These are phyloP conservation scores for Sciurus carolinensis DNA, from an alignment of 2,797 vertebrate species.

Conservation along the genomic window DNA sequence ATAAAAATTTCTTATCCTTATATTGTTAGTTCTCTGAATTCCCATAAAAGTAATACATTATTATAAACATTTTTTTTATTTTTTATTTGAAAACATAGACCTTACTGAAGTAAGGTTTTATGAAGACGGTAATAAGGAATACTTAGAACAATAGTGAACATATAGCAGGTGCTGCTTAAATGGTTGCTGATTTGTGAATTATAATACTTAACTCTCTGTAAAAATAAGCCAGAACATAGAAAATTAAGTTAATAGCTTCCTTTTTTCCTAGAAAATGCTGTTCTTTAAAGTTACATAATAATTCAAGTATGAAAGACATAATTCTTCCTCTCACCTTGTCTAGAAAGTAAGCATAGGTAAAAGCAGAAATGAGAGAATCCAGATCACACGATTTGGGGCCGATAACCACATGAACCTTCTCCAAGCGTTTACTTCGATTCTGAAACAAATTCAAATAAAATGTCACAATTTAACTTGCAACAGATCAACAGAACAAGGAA, in stretches of 20 bases:
- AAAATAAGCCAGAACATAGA: slow-evolving; percentile 36
- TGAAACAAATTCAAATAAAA: slow-evolving; percentile 87
- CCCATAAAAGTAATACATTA: background rate
- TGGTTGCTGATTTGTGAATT: background rate
- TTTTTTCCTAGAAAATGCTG: slow-evolving; percentile 24
- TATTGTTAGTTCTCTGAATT: slow-evolving; percentile 62
- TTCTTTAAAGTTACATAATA: background rate
- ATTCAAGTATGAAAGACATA: background rate
- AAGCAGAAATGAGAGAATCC: slow-evolving; percentile 94
- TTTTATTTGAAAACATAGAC: slow-evolving; percentile 4
- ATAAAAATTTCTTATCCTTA: background rate
- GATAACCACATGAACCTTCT: slow-evolving; percentile 93
- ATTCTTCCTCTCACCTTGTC: slow-evolving; percentile 91
- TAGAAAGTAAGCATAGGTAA: slow-evolving; percentile 94
- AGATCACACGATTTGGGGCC: slow-evolving; percentile 94
- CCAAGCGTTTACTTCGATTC: slow-evolving; percentile 89
- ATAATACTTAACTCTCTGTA: slow-evolving; percentile 61
- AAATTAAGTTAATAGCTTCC: background rate
- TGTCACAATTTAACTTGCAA: background rate
- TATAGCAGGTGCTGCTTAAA: background rate
- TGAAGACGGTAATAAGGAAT: background rate
- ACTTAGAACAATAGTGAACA: background rate
- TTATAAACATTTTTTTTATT: background rate
- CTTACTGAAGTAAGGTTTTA: slow-evolving; percentile 31
- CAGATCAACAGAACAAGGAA: background rate